Evolutionary conservation across 2,113 vertebrate genomes (phyloP), one percentile per base, ranked within the genome.

Genomic region (Osmerus mordax): DNA sequence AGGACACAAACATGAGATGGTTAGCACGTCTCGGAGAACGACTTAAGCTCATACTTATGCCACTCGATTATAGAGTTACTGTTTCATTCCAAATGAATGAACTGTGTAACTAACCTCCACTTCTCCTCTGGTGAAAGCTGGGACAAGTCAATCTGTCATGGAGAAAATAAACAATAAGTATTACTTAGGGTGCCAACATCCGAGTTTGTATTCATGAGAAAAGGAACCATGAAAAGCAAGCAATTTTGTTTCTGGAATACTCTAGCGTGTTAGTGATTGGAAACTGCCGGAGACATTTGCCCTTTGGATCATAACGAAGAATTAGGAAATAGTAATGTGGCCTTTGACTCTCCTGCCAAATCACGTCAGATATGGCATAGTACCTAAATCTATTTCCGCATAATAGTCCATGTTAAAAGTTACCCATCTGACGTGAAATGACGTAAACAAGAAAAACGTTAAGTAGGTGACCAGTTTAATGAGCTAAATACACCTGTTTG

Each of bases 81-180:
- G 41, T 1, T 47, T 47, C 41, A 7, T 11, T 47, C 41, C 41
- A 47, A 47, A 47, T 47, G 41, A 7, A 47, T 47, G 41, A 47
- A 47, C 18, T 3, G 18, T 56, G 59, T 71, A 6, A 91, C 96
- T 92, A 79, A 98, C 97, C 96, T 97, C 97, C 97, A 99, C 83
- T 94, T 92, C 76, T 99, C 97, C 65, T 99, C 97, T 3, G 96
- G 95, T 65, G 96, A 95, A 60, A 98, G 91, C 75, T 96, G 93
- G 1, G 97, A 95, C 72, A 97, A 81, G 71, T 98, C 95, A 2
- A 96, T 89, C 97, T 98, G 73, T 6, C 82, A 67, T 63, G 58
- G 72, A 83, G 67, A 82, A 68, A 84, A 1, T 51, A 32, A 82
- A 89, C 25, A 65, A 69, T 74, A 14, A 62, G n/a, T 7, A 29